These are phyloP conservation scores for Musca domestica DNA, from an alignment of 1,140 invertebrate genomes.

Conservation along the genomic window DNA sequence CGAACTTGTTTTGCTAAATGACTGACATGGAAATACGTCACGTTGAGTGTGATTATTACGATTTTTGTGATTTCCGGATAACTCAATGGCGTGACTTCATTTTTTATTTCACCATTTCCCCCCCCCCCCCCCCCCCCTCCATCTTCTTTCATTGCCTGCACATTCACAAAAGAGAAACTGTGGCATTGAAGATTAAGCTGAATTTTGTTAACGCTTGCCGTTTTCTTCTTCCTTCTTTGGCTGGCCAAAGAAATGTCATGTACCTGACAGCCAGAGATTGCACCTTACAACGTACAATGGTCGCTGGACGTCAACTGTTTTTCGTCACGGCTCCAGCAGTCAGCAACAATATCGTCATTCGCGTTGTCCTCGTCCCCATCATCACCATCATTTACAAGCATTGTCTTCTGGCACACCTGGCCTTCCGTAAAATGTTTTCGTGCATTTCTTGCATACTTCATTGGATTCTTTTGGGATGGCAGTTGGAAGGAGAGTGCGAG, in stretches of 20 bases:
- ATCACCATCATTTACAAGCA: conserved; percentile 14
- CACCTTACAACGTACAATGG: neutral
- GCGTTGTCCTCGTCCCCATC: neutral
- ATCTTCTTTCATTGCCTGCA: no score
- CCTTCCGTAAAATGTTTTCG: neutral
- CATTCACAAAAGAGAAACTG: no score
- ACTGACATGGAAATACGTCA: no score
- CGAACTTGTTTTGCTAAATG: no score
- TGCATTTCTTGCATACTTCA: neutral
- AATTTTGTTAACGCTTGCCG: no score
- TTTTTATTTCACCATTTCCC: neutral
- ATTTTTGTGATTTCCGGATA: neutral
- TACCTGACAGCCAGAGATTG: conserved; percentile 4
- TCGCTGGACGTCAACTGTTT: neutral
- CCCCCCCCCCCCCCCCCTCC: no score
- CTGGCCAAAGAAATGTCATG: neutral
- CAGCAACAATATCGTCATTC: neutral
- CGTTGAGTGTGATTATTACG: no score
- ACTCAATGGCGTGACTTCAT: neutral
- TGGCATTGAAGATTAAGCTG: no score
- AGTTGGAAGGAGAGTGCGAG: neutral
- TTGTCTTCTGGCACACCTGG: neutral
- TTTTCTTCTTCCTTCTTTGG: neutral
- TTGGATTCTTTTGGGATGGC: neutral
- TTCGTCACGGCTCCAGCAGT: conserved; percentile 3